Evolutionary conservation across 2,888 invertebrate species (phyloP).

Genomic region (Agonopterix arenella): DNA sequence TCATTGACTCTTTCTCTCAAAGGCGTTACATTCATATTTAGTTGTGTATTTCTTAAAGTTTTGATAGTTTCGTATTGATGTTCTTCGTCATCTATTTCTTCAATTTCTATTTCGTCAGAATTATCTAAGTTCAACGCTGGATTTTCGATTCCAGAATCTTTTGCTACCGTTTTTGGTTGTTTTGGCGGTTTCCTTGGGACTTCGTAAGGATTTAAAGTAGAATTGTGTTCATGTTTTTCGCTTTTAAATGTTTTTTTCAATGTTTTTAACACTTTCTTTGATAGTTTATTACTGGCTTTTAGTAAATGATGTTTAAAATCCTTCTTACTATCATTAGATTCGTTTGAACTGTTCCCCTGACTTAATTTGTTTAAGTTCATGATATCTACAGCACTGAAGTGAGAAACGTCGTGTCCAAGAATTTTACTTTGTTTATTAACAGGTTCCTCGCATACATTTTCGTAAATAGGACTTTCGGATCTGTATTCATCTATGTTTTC

Average conservation of each 20-base stretch:
- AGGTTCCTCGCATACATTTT: slow-evolving; percentile 47
- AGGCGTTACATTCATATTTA: slow-evolving; percentile 66
- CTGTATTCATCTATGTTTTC: slow-evolving; percentile 58
- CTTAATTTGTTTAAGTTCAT: slow-evolving; percentile 57
- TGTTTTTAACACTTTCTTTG: slow-evolving; percentile 63
- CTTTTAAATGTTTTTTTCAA: slow-evolving; percentile 62
- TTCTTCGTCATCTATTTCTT: slow-evolving; percentile 40
- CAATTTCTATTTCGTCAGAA: slow-evolving; percentile 67
- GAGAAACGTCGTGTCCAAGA: slow-evolving; percentile 64
- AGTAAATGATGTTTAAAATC: slow-evolving; percentile 47
- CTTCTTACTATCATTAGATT: slow-evolving; percentile 55
- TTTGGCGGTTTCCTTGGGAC: slow-evolving; percentile 58
- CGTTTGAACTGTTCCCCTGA: slow-evolving; percentile 41
- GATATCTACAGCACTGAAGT: slow-evolving; percentile 60
- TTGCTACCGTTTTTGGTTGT: slow-evolving; percentile 33
- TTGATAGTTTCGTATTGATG: slow-evolving; percentile 66
- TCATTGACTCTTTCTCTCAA: slow-evolving; percentile 47
- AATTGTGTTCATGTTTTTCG: slow-evolving; percentile 48
- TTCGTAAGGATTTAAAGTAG: slow-evolving; percentile 63
- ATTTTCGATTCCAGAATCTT: slow-evolving; percentile 64
- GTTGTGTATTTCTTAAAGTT: slow-evolving; percentile 55
- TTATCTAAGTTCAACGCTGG: slow-evolving; percentile 60
- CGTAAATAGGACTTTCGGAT: slow-evolving; percentile 59
- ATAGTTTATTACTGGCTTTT: slow-evolving; percentile 58
- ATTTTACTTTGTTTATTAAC: slow-evolving; percentile 67